Evolutionary conservation across 1,140 invertebrate genomes (phyloP), one percentile per base, ranked within the genome.

Genomic region (Lasaia peninsularis): DNA sequence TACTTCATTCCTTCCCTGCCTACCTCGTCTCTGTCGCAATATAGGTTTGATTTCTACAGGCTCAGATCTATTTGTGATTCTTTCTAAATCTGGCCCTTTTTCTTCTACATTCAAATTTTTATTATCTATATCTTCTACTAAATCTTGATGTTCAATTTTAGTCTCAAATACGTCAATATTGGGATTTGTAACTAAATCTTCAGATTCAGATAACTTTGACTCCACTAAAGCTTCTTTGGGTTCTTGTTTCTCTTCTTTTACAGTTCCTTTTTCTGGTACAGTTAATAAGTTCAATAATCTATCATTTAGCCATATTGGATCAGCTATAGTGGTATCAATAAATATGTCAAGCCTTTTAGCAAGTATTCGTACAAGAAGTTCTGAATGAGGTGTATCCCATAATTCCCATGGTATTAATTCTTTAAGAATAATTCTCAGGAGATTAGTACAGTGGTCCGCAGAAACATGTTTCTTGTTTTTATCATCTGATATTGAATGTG

Each of bases 361-460:
- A 52, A 93, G 63, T 53, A 94, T 91, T 28, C 92, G 90, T 2
- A 93, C 75, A 21, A 94, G 77, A 28, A 93, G 73, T 72, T 92
- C 91, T 18, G 91, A 93, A 20, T 93, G 92, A 32, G 93, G 86
- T 1, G 92, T 93, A 65, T 92, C 93, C 74, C 91, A 92, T 12
- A 93, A 65, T 70, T 93, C 93, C 91, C 92, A 93, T 4, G 92
- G 91, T 11, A 93, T 75, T 58, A 93, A 90, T 69, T 93, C 92
- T 67, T 91, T 90, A 2, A 93, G 70, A 50, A 93, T 70, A 49
- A 92, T 84, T 58, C 89, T 88, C 21, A 92, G 83, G 18, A 93
- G 86, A 68, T 91, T 82, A n/a, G 91, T 78, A 65, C 90, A 93
- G 62, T 93, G 91, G 32, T 92, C 91, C 16, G 91, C 78, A 0